Base-by-base conservation (phyloP, 2,888 invertebrate genomes). In the Coleophora flavipennella region DNA sequence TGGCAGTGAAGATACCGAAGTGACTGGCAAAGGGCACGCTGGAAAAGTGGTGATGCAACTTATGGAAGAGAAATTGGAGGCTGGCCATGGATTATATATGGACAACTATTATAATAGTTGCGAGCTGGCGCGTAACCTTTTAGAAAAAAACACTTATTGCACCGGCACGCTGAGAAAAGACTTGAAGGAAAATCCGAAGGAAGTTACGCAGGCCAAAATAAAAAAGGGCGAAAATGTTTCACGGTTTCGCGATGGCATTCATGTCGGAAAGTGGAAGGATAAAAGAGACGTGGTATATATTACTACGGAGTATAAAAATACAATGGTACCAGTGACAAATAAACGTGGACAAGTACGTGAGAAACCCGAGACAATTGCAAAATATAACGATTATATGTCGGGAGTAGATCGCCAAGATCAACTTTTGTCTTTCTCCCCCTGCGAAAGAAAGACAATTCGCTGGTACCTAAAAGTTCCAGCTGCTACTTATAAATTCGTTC, bases 91-190 rank as follows among this genome's bases (percentile, higher is more conserved):
- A 8, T 1, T 48, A 3, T 48, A 43, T 27, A 40, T 45, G 32
- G 36, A 40, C 29, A 44, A 41, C 13, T 43, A 28, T 42, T 45
- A 42, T 31, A 40, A 38, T 25, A 39, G 39, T 12, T 14, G 35
- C 2, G 11, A 8, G 6, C 13, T 45, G 13, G 29, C 42, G 1
- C 13, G 39, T 9, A 12, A 13, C 2, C 34, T 45, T 2, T 34
- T 41, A 20, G 35, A 31, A 3, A 20, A 37, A 1, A 35, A 39
- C 9, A 43, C 39, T 12, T 40, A 37, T 35, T 62, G 61, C 42
- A 72, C 69, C n/a, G 71, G 70, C 12, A 67, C 60, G 1, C 45
- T 73, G 14, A 54, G 50, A 8, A 52, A 57, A 40, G 51, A 55
- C 13, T 28, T 45, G 1, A 57, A 51, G 47, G 52, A 40, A 40